Conservation (phyloP, 2,113 vertebrate genomes). For the Caranx ignobilis region DNA sequence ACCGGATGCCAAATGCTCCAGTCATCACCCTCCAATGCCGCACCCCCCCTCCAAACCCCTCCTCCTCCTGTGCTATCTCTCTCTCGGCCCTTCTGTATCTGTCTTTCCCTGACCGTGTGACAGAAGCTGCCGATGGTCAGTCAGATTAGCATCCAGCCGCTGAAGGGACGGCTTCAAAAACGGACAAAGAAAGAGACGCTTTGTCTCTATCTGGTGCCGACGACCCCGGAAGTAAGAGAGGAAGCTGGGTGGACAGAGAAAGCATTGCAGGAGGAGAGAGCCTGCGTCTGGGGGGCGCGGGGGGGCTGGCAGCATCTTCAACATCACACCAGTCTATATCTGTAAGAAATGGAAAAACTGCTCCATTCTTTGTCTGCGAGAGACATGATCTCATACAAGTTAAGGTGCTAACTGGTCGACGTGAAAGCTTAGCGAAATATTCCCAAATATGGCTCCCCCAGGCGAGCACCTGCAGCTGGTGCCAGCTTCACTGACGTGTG, state of each 20-base stretch:
- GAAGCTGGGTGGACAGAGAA: slow-evolving; percentile 43
- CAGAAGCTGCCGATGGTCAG: slow-evolving; percentile 67
- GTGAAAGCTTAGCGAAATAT: background rate
- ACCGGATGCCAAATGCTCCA: slow-evolving; percentile 61
- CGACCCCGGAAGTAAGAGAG: slow-evolving; percentile 51
- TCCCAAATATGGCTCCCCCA: background rate
- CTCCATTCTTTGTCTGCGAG: background rate
- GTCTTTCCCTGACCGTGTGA: slow-evolving; percentile 39
- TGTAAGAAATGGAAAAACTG: too few species aligned
- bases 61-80: slow-evolving; percentile 40
- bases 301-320: background rate
- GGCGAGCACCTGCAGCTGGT: background rate
- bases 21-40: slow-evolving; percentile 56
- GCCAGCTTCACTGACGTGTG: background rate
- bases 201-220: slow-evolving; percentile 55
- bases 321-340: background rate
- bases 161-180: slow-evolving; percentile 53
- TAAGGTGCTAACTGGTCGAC: background rate
- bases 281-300: background rate
- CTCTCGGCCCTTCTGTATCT: slow-evolving; percentile 39
- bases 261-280: slow-evolving; percentile 13
- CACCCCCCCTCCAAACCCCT: slow-evolving; percentile 1
- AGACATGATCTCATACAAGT: background rate
- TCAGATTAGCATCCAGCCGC: slow-evolving; percentile 58
- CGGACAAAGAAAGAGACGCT: slow-evolving; percentile 65